Conservation (phyloP, 2,113 vertebrate species). For the Carettochelys insculpta region DNA sequence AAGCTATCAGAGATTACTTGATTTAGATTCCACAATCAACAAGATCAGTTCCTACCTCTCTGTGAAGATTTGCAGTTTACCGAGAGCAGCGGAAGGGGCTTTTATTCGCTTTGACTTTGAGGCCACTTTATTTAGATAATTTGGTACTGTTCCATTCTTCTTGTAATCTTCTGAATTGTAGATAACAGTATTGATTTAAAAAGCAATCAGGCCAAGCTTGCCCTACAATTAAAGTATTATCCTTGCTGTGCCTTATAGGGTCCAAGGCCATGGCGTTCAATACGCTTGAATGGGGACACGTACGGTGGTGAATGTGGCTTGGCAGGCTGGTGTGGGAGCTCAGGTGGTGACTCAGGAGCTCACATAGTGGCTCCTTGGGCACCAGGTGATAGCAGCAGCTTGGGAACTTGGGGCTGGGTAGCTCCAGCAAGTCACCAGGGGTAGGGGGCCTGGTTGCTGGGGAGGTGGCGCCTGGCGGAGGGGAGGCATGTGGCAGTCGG, state of each 20-base stretch:
- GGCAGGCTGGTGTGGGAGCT: too few relatives aligned
- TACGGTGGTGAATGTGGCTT: too few relatives aligned
- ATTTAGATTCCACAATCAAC: not conserved
- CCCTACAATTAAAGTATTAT: not conserved
- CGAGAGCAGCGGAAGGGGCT: not conserved
- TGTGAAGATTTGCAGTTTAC: fast-evolving
- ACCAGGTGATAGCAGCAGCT: too few relatives aligned
- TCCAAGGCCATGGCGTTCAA: too few relatives aligned
- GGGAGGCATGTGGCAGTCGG: too few relatives aligned
- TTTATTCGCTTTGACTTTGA: not conserved
- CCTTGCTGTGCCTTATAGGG: not conserved
- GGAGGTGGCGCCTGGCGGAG: too few relatives aligned
- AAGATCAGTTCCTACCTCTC: not conserved
- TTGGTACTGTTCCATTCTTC: not conserved
- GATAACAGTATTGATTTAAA: constrained; percentile 40
- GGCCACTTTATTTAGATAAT: not conserved
- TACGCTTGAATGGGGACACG: too few relatives aligned
- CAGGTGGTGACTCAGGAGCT: too few relatives aligned
- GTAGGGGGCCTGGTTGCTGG: too few relatives aligned
- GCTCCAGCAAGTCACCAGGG: too few relatives aligned
- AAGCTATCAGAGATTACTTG: not conserved
- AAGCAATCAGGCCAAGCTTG: not conserved
- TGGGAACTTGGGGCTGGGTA: too few relatives aligned
- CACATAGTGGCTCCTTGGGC: too few relatives aligned
- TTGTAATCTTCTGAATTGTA: not conserved